Evolutionary conservation across 1,140 invertebrate species (phyloP), one percentile per base, ranked within the genome.

Genomic region (Ceratina australensis): DNA sequence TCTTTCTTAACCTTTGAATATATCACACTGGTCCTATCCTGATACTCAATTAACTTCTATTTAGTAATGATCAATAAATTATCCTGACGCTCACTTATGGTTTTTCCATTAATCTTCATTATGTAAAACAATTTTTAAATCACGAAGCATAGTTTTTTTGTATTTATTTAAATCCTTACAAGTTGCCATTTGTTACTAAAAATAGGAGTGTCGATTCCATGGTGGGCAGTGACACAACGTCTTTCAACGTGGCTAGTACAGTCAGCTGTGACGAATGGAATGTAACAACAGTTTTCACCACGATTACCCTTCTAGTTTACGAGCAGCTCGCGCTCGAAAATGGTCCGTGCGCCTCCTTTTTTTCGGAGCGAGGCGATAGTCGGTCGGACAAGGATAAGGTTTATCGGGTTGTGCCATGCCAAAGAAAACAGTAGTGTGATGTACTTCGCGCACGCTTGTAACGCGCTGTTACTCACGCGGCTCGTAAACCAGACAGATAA

Each of bases 251-350:
- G 28, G 5, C 28, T 33, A 33, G 28, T 33, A 33, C 28, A 33
- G 2, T 33, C 28, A 33, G 28, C 28, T 33, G 28, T 33, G 28
- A 33, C 28, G 28, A 5, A 3, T 33, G 28, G 28, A 33, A 33
- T 33, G 28, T 33, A 33, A 33, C 28, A 33, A 33, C 5, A 2
- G 28, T 33, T 33, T 33, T 5, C 50, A 72, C 52, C 18, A 57
- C 79, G 76, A 73, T 81, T 77, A 86, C 78, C 78, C 75, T 83
- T 85, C 75, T 76, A 80, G 72, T 86, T 87, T 85, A 85, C 67
- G 79, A 87, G 24, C 52, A 10, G 8, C 5, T 81, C 52, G 60
- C 66, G 52, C 60, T 56, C 13, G 26, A 56, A 63, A 74, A 68
- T 49, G 50, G 50, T 52, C 50, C 56, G 75, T 12, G 59, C 20